Evolutionary conservation across 2,797 vertebrate species (phyloP), one percentile per base, ranked within the genome.

Genomic region (Falco rusticolus): DNA sequence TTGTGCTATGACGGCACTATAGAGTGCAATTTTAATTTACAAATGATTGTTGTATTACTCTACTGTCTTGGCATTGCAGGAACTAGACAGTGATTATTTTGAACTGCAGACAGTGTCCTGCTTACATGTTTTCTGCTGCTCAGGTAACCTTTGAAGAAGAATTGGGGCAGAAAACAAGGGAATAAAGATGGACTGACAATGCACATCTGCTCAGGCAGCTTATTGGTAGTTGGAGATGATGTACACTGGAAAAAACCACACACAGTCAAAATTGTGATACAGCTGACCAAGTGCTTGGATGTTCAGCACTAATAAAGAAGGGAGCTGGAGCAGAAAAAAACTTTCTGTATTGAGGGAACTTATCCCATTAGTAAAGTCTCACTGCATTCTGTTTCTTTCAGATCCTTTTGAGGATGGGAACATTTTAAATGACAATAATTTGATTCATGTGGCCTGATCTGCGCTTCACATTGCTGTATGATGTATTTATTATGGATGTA

Each of bases 121-220:
- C 41, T 93, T 83, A 5, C 4, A 2, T 69, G 53, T 56, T 84
- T 94, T 90, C 68, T 92, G 84, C 74, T 71, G 37, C 86, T 90
- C 18, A 64, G 41, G n/a, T 93, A 86, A 87, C 64, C 74, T 96
- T 89, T 90, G 50, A 59, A 79, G 77, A 90, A 79, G 78, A 89
- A 82, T 0, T 90, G 66, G 77, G 78, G 53, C 84, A 92, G 48
- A 63, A 71, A 89, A 37, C 0, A 0, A 76, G 92, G 74, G 81
- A 84, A 69, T 96, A 81, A 87, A 79, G 51, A n/a, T 33, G 51
- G 45, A 61, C 70, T 80, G 71, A 50, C 34, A 85, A 9, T 83
- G 78, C 60, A 37, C 34, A 66, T 80, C 60, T 77, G 68, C 31
- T 93, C 64, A 65, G 57, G 34, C 1, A 0, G 48, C 11, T 68